phyloP scores from a whole-genome alignment of 2,113 vertebrate species.

The Telmatochromis sp. region DNA sequence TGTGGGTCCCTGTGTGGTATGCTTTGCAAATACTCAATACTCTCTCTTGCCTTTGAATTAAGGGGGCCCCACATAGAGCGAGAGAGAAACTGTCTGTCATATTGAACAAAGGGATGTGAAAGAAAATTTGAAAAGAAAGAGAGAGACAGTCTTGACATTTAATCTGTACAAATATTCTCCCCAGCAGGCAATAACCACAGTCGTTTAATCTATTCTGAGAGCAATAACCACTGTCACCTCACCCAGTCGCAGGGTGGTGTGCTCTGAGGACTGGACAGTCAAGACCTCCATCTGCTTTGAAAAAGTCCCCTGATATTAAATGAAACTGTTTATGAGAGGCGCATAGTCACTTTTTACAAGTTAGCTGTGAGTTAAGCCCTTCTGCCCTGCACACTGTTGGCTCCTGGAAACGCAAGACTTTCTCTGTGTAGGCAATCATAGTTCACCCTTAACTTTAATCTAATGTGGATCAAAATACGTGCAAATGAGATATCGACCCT shows the following conservation, averaged over 20 bases:
- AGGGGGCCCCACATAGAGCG: conserved; percentile 64
- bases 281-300: background rate
- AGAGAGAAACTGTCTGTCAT: conserved; percentile 75
- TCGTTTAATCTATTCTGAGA: conserved; percentile 36
- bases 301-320: background rate
- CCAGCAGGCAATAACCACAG: conserved; percentile 53
- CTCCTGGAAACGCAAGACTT: background rate
- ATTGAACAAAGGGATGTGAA: conserved; percentile 68
- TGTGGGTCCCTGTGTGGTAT: conserved; percentile 62
- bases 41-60: conserved; percentile 54
- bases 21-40: conserved; percentile 60
- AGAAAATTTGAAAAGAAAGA: conserved; percentile 62
- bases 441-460: background rate
- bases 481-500: background rate
- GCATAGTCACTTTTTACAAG: background rate
- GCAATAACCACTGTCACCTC: conserved; percentile 46
- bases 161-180: conserved; percentile 68
- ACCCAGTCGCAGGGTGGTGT: conserved; percentile 1
- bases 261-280: background rate
- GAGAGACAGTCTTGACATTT: conserved; percentile 64
- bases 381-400: background rate
- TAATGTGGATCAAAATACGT: background rate
- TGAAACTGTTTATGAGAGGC: background rate
- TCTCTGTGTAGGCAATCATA: background rate
- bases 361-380: background rate